These are phyloP conservation scores for Pocillopora grandis DNA, from an alignment of 92 coral and sea anemone genomes.

Conservation along the genomic window DNA sequence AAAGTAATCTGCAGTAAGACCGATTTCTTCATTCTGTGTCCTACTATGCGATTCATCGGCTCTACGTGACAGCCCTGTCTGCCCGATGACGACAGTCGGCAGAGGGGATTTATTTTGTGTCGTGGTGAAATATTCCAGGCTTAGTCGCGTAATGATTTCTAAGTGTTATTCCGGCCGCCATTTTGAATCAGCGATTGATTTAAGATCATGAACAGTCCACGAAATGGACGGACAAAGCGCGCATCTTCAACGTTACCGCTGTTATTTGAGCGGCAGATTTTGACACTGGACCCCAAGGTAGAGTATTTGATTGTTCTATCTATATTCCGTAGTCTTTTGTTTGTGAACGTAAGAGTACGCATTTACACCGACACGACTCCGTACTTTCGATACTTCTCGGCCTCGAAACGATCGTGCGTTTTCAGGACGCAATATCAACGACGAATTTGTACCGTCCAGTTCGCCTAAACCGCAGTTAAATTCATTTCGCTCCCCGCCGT, in stretches of 20 bases:
- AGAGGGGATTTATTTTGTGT: slow-evolving; percentile 27
- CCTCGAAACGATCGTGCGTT: background rate
- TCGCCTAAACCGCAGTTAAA: slow-evolving; percentile 1
- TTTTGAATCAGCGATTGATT: slow-evolving; percentile 14
- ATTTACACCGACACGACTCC: background rate
- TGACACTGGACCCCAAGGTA: slow-evolving; percentile 35
- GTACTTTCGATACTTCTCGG: background rate
- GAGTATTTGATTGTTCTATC: background rate
- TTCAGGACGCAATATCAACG: background rate
- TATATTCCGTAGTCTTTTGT: background rate
- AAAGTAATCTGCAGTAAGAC: background rate
- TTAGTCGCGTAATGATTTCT: slow-evolving; percentile 23
- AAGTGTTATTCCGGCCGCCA: slow-evolving; percentile 42
- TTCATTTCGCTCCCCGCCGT: background rate
- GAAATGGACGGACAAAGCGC: background rate
- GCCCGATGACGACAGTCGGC: slow-evolving; percentile 29
- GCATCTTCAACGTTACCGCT: slow-evolving; percentile 9
- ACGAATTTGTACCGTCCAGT: background rate
- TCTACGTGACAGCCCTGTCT: slow-evolving; percentile 18
- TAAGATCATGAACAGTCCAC: slow-evolving; percentile 17
- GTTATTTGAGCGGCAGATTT: slow-evolving; percentile 38
- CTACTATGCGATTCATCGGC: background rate
- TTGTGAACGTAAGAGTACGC: slow-evolving; percentile 9
- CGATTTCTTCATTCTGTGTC: background rate
- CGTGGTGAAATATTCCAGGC: slow-evolving; percentile 33